Conservation (phyloP, 1,140 invertebrate species). For the Nomia melanderi region DNA sequence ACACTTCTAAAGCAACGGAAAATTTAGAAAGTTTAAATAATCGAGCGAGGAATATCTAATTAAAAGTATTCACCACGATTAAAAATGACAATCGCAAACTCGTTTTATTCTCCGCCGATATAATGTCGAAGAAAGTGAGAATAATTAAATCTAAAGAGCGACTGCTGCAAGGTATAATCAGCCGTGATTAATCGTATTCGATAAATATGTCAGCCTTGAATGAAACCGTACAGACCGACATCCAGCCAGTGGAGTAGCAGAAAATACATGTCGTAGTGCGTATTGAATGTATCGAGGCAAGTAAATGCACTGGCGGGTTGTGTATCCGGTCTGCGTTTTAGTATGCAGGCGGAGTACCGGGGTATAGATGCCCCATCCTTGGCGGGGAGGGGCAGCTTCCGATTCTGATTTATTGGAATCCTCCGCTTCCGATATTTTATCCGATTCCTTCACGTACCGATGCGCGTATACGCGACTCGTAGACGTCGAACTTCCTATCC, state of each 20-base stretch:
- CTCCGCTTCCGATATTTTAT: conserved; percentile 74
- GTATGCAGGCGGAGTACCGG: conserved; percentile 76
- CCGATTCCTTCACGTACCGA: conserved; percentile 64
- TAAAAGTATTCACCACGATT: too few relatives aligned
- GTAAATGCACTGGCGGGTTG: conserved; percentile 73
- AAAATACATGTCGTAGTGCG: conserved; percentile 49
- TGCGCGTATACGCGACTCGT: conserved; percentile 42
- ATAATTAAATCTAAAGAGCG: not conserved
- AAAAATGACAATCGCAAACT: too few relatives aligned
- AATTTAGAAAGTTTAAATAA: too few relatives aligned
- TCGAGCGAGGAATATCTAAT: too few relatives aligned
- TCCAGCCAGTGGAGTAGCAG: conserved; percentile 38
- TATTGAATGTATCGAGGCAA: conserved; percentile 68
- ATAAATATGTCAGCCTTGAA: conserved; percentile 55
- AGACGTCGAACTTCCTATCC: conserved; percentile 46
- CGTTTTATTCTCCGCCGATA: too few relatives aligned
- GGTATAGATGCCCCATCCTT: conserved; percentile 69
- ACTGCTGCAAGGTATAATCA: not conserved
- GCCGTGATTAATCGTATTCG: not conserved
- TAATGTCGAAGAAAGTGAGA: not conserved
- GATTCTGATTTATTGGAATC: conserved; percentile 79
- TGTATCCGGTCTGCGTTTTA: conserved; percentile 79
- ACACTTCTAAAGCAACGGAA: too few relatives aligned
- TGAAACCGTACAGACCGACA: conserved; percentile 30
- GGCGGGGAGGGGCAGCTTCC: conserved; percentile 72